Evolutionary conservation across 1,140 invertebrate genomes (phyloP).

Genomic region (Neuroterus valhalla): DNA sequence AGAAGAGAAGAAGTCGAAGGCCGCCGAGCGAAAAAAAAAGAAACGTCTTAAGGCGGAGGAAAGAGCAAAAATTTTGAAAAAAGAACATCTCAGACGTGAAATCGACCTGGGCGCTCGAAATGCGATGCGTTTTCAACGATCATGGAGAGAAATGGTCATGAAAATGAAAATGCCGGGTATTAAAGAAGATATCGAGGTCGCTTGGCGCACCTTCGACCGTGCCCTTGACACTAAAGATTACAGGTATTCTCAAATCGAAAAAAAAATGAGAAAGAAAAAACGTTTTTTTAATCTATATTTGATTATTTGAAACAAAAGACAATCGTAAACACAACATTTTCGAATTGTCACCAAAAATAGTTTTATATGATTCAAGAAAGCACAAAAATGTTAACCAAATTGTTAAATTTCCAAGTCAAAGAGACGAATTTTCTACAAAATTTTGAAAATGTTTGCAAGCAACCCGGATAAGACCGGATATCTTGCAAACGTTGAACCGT

Average conservation of each 20-base stretch:
- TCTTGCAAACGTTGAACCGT: too few species aligned
- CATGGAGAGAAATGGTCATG: conserved; percentile 60
- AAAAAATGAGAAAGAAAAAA: too few species aligned
- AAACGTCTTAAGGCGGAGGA: conserved; percentile 29
- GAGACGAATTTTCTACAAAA: too few species aligned
- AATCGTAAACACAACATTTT: too few species aligned
- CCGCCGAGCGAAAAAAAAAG: conserved; percentile 29
- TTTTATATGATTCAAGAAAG: too few species aligned
- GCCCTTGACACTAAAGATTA: conserved; percentile 65
- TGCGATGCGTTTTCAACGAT: conserved; percentile 40
- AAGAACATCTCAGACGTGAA: conserved; percentile 55
- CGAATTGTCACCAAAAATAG: too few species aligned
- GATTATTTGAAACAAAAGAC: too few species aligned
- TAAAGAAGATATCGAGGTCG: conserved; percentile 54
- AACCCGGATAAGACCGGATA: too few species aligned
- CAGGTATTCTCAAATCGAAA: conserved; percentile 48
- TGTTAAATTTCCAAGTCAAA: too few species aligned
- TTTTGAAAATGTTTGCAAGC: too few species aligned
- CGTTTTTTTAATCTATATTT: too few species aligned
- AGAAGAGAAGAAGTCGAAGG: conserved; percentile 7
- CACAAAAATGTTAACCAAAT: too few species aligned
- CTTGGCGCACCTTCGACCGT: conserved; percentile 64
- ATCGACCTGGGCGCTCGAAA: conserved; percentile 52
- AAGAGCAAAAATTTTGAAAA: conserved; percentile 43
- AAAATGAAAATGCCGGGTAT: conserved; percentile 57